Conservation (phyloP, 2,113 vertebrate genomes). For the Beaufortia kweichowensis region DNA sequence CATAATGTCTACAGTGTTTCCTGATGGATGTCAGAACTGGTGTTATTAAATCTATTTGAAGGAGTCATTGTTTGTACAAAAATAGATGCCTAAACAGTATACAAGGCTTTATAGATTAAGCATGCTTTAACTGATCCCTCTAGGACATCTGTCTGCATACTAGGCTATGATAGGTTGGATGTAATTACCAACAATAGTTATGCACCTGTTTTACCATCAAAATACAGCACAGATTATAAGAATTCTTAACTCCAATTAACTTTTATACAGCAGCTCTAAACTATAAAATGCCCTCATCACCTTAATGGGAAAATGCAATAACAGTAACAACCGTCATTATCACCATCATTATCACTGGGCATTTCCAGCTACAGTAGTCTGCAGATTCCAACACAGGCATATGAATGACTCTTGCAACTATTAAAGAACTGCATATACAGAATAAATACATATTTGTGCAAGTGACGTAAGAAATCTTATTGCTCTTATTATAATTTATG, state of each 20-base stretch:
- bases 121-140: too few relatives aligned
- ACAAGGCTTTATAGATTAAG: too few relatives aligned
- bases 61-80: background rate
- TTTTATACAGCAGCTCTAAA: background rate
- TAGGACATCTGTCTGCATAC: background rate
- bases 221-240: background rate
- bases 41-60: too few relatives aligned
- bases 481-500: too few relatives aligned
- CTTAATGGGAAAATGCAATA: background rate
- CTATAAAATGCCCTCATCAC: background rate
- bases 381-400: conserved; percentile 45
- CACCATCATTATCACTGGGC: conserved; percentile 29
- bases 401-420: conserved; percentile 28
- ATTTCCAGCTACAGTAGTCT: conserved; percentile 53
- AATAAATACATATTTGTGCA: conserved; percentile 46
- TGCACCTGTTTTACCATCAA: background rate
- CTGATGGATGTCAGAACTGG: too few relatives aligned
- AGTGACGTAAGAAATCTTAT: background rate
- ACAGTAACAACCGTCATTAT: conserved; percentile 31
- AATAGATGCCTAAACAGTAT: too few relatives aligned
- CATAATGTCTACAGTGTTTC: too few relatives aligned
- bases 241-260: background rate
- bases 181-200: background rate
- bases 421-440: conserved; percentile 22
- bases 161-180: background rate